Conservation (phyloP, 2,113 vertebrate species). For the Rhabdornis inornatus region DNA sequence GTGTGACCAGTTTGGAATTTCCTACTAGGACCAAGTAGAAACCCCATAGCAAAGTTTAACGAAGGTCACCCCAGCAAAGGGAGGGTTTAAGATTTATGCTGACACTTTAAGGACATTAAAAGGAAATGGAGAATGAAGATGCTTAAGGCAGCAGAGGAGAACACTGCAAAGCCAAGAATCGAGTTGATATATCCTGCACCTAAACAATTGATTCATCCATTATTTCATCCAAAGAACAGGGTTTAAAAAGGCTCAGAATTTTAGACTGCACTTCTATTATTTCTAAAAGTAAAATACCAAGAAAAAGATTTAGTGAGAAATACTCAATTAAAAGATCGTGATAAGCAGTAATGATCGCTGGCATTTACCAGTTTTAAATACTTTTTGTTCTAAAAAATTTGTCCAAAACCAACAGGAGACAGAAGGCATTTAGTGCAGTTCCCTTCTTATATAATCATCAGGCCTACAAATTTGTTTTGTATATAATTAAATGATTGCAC, state of each 20-base stretch:
- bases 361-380: background rate
- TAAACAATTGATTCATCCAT: background rate
- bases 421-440: background rate
- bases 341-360: background rate
- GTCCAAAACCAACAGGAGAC: background rate
- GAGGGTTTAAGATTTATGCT: background rate
- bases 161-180: background rate
- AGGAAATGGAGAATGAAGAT: background rate
- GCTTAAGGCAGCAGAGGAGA: background rate
- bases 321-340: background rate
- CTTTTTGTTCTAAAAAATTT: background rate
- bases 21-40: background rate
- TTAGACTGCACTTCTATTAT: background rate
- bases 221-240: background rate
- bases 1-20: background rate
- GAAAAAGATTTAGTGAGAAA: background rate
- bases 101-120: background rate
- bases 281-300: background rate
- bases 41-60: background rate
- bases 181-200: background rate
- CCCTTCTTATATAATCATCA: background rate
- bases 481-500: background rate
- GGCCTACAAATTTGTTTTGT: background rate
- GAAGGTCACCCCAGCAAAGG: background rate
- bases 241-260: background rate